Evolutionary conservation across 2,888 invertebrate genomes (phyloP).

Genomic region (Anoncus sp.): DNA sequence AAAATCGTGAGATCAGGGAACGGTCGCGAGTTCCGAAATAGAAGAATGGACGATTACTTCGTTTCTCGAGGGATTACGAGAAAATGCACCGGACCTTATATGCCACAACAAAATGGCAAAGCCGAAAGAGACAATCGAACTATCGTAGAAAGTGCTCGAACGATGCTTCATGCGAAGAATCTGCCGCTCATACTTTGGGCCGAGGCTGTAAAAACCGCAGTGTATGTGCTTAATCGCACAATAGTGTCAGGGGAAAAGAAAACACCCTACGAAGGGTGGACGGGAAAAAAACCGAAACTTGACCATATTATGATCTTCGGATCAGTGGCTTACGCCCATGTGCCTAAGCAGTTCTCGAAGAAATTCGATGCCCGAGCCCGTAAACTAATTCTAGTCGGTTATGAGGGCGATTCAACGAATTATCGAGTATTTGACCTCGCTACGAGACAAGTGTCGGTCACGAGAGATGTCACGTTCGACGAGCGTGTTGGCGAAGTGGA

Average conservation of each 20-base stretch:
- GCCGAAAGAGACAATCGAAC: conserved; percentile 62
- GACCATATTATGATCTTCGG: conserved; percentile 26
- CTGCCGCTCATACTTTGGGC: conserved; percentile 8
- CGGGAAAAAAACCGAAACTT: conserved; percentile 17
- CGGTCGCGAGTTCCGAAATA: conserved; percentile 36
- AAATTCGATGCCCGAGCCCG: conserved; percentile 46
- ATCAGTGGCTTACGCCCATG: conserved; percentile 41
- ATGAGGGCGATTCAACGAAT: conserved; percentile 44
- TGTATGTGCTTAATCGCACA: conserved; percentile 17
- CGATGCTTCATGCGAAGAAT: conserved; percentile 42
- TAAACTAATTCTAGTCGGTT: conserved; percentile 53
- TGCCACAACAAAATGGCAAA: conserved; percentile 52
- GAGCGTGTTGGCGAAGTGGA: not conserved
- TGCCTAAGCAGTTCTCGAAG: conserved; percentile 52
- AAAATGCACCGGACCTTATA: conserved; percentile 29
- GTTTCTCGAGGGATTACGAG: conserved; percentile 7
- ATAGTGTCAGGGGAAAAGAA: conserved; percentile 25
- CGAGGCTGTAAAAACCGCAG: conserved; percentile 17
- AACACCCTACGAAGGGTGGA: conserved; percentile 20
- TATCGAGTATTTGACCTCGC: conserved; percentile 31
- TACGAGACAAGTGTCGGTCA: conserved; percentile 21
- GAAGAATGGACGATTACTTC: conserved; percentile 20
- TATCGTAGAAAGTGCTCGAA: conserved; percentile 53
- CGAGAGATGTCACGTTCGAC: not conserved
- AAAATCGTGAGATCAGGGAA: conserved; percentile 32